Evolutionary conservation across 2,888 invertebrate genomes (phyloP).

Genomic region (Pseudococcus viburni): DNA sequence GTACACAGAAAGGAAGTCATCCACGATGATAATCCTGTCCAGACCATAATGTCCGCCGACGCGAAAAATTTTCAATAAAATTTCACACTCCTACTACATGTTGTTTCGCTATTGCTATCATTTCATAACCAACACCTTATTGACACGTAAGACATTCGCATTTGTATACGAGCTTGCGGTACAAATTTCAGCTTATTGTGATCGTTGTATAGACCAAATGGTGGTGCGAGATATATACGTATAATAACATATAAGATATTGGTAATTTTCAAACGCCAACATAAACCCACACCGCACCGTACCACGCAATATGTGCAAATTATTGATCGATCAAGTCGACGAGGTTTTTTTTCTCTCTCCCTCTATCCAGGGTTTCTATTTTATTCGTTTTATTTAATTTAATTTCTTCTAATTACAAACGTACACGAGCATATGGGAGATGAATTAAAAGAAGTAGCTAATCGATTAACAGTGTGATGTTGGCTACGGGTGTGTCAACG

Average conservation of each 20-base stretch:
- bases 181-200: constrained; percentile 37
- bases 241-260: constrained; percentile 43
- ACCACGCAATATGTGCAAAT: constrained; percentile 54
- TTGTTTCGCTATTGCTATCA: constrained; percentile 8
- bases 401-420: constrained; percentile 50
- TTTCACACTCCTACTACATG: constrained; percentile 55
- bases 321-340: constrained; percentile 41
- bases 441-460: constrained; percentile 39
- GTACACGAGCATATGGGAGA: background rate
- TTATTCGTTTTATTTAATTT: constrained; percentile 12
- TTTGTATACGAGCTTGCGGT: background rate
- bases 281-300: constrained; percentile 34
- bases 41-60: constrained; percentile 31
- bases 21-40: constrained; percentile 42
- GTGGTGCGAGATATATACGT: background rate
- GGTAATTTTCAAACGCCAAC: constrained; percentile 57
- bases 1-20: constrained; percentile 21
- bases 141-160: constrained; percentile 43
- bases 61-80: constrained; percentile 46
- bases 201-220: constrained; percentile 35
- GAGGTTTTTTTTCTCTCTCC: background rate
- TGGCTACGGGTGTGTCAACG: constrained; percentile 61
- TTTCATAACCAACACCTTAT: constrained; percentile 50
- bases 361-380: background rate
- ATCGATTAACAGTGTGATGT: constrained; percentile 9